These are phyloP conservation scores for Hirtodrosophila cameraria DNA, from an alignment of 2,888 invertebrate genomes.

Conservation along the genomic window DNA sequence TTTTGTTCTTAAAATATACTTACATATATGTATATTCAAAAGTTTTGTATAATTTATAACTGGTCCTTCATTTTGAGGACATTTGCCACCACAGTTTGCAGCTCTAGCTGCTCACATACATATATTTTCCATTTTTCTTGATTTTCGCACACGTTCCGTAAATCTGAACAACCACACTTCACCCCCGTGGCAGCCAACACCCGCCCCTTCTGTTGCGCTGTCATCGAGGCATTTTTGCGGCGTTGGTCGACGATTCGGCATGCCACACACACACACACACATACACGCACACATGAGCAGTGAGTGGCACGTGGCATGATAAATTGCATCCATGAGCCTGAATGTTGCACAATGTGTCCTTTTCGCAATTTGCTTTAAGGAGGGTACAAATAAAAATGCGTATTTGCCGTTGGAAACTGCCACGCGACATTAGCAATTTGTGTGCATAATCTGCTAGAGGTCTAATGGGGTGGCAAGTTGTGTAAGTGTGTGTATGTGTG, in stretches of 20 bases:
- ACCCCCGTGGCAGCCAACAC: constrained; percentile 7
- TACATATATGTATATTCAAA: too few relatives aligned
- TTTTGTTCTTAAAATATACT: too few relatives aligned
- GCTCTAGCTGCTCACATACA: not conserved
- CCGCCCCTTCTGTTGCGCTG: constrained; percentile 37
- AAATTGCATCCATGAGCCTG: constrained; percentile 38
- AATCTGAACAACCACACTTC: constrained; percentile 5
- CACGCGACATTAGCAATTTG: constrained; percentile 51
- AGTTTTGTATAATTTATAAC: too few relatives aligned
- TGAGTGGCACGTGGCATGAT: constrained; percentile 48
- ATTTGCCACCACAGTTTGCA: not conserved
- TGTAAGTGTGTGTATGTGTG: constrained; percentile 11
- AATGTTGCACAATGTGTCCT: constrained; percentile 45
- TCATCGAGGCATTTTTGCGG: constrained; percentile 37
- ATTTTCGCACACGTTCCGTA: constrained; percentile 3
- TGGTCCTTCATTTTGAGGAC: constrained; percentile 1
- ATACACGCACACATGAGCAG: constrained; percentile 4
- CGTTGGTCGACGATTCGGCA: constrained; percentile 55
- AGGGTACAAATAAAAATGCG: constrained; percentile 27
- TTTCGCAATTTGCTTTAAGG: constrained; percentile 9
- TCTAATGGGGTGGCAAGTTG: constrained; percentile 37
- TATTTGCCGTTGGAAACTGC: too few relatives aligned
- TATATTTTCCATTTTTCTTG: not conserved
- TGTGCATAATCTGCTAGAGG: constrained; percentile 36
- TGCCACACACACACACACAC: constrained; percentile 30